Percentiles rank a stretch among this genome's conserved stretches.
Conservation (phyloP, 2,888 invertebrate species). For the Folsomia candida region DNA sequence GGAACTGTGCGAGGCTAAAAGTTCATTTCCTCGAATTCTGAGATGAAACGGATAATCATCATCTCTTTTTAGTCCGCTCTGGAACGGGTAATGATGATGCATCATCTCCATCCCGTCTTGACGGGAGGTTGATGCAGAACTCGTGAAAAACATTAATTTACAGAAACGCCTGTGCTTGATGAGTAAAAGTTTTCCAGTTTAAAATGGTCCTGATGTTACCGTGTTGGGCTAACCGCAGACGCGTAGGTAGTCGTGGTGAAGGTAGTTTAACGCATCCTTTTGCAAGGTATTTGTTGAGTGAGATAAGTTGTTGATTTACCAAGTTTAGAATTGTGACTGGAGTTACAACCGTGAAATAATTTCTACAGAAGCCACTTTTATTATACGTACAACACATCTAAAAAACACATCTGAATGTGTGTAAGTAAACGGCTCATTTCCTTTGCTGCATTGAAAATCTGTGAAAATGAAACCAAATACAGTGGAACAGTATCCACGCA, state of each 20-base stretch:
- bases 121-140: slow-evolving; percentile 19
- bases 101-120: neutral
- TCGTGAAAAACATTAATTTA: slow-evolving; percentile 30
- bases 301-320: neutral
- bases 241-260: neutral
- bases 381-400: too few relatives aligned
- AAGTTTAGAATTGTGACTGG: neutral
- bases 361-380: neutral
- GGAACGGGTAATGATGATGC: neutral
- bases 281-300: neutral
- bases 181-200: slow-evolving; percentile 14
- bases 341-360: neutral
- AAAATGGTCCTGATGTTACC: slow-evolving; percentile 6
- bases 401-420: neutral
- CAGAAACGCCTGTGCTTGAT: slow-evolving; percentile 7
- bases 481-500: neutral
- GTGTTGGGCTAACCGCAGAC: slow-evolving; percentile 3
- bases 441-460: neutral
- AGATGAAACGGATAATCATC: neutral
- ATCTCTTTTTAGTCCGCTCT: neutral
- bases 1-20: neutral
- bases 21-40: neutral
- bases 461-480: neutral
- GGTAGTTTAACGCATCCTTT: too few relatives aligned
- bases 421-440: neutral